Evolutionary conservation across 2,888 invertebrate genomes (phyloP), one percentile per base, ranked within the genome.

Genomic region (Slavum lentiscoides): DNA sequence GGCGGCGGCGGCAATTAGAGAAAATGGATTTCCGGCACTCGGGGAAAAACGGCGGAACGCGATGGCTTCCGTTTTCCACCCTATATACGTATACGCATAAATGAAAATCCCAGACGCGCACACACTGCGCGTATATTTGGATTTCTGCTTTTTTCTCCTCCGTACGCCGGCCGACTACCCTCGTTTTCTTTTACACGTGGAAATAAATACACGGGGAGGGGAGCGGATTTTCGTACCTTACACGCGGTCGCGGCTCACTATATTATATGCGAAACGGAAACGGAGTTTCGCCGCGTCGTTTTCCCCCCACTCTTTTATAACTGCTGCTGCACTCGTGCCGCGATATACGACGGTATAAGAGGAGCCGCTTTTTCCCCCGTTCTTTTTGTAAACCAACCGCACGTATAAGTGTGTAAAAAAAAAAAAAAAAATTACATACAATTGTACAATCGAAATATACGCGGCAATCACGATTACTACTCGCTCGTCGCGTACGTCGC

Each of bases 21-120:
- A 80, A 80, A 80, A 80, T 80, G 80, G 80, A 80, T 80, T 72
- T 80, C 80, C 80, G 80, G 80, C 72, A 80, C 80, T 80, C 72
- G 64, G 72, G 58, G 72, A 80, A 72, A 72, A 80, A 80, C 72
- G 80, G 80, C 58, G 77, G 70, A 80, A 80, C 77, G 72, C 30
- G 30, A 58, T 58, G 80, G 72, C 66, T 80, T 80, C 80, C 80
- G 80, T 62, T 37, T 72, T 70, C 19, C 69, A 23, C 55, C 64
- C 70, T 43, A 61, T 30, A 4, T 30, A n/a, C n/a, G 30, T 30
- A 30, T 30, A 4, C 59, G 68, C 43, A 58, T 62, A 72, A 80
- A 80, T 72, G 62, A 43, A 80, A 80, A 72, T 80, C 72, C 80
- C 72, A 49, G 49, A 49, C 11, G 13, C 11, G 13, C 11, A 13